Percentiles rank a stretch among this genome's conserved stretches.
phyloP scores from a whole-genome alignment of 2,888 invertebrate genomes.

The Vandiemenella viatica region DNA sequence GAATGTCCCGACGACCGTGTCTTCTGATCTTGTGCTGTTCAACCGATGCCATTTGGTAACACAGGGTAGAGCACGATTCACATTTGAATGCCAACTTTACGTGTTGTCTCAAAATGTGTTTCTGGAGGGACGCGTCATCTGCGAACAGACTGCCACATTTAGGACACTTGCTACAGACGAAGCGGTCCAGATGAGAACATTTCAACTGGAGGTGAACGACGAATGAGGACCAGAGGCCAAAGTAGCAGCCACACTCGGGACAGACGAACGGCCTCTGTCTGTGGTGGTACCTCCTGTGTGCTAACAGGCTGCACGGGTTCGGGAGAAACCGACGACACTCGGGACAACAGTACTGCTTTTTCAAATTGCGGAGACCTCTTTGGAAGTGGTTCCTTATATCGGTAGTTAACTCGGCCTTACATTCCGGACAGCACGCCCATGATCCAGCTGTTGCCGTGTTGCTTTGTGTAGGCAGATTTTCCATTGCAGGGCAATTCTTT shows the following conservation, averaged over 20 bases:
- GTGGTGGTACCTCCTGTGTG: constrained; percentile 5
- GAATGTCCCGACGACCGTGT: not conserved
- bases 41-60: constrained; percentile 3
- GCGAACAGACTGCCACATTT: not conserved
- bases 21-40: constrained; percentile 4
- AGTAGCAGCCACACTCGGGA: constrained; percentile 9
- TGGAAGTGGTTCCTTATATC: too few species aligned
- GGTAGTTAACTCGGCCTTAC: too few species aligned
- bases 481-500: too few species aligned
- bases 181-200: constrained; percentile 8
- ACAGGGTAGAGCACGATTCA: constrained; percentile 7
- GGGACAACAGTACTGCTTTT: not conserved
- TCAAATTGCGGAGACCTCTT: too few species aligned
- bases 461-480: too few species aligned
- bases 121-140: too few species aligned
- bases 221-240: constrained; percentile 5
- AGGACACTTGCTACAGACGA: constrained; percentile 1
- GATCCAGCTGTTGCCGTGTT: too few species aligned
- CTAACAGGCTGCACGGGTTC: constrained; percentile 2
- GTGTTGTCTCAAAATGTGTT: constrained; percentile 4
- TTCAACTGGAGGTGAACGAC: constrained; percentile 3
- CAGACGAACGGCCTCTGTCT: constrained; percentile 8
- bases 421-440: too few species aligned
- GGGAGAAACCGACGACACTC: not conserved
- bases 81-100: constrained; percentile 9